A percentile compares a stretch with the other conserved stretches of the same genome.
Evolutionary conservation across 2,113 vertebrate genomes (phyloP).

Genomic region (Toxotes chatareus): DNA sequence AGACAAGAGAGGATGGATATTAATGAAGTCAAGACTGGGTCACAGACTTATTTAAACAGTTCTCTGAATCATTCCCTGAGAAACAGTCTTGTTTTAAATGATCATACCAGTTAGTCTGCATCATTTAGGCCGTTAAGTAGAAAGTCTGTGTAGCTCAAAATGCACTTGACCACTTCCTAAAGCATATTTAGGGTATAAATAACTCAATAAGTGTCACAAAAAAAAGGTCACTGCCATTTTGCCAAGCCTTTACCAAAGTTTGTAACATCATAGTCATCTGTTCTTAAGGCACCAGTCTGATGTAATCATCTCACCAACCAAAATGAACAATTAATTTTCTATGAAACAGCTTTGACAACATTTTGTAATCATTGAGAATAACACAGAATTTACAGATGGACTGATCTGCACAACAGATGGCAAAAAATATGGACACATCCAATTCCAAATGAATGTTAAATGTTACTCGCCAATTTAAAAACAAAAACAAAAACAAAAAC

Average conservation of each 20-base stretch:
- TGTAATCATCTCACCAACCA: not conserved
- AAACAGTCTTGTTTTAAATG: constrained; percentile 9
- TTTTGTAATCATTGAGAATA: not conserved
- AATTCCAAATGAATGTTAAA: constrained; percentile 6
- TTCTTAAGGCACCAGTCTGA: not conserved
- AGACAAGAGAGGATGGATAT: constrained; percentile 35
- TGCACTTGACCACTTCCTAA: not conserved
- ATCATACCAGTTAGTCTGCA: not conserved
- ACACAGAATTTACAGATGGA: constrained; percentile 20
- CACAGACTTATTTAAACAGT: not conserved
- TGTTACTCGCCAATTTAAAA: not conserved
- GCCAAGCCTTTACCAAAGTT: no score
- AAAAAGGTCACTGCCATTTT: not conserved
- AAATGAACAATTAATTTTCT: not conserved
- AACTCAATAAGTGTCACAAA: not conserved
- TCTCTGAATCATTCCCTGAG: not conserved
- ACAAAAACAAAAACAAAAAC: not conserved
- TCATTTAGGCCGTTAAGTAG: not conserved
- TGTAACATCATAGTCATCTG: not conserved
- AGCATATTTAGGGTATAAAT: not conserved
- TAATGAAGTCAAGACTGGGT: not conserved
- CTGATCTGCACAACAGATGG: constrained; percentile 30
- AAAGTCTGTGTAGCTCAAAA: not conserved
- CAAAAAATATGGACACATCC: constrained; percentile 22
- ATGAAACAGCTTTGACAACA: not conserved